phyloP scores from a whole-genome alignment of 37 sponge, comb jelly and placozoan genomes.

The Beroe ovata region DNA sequence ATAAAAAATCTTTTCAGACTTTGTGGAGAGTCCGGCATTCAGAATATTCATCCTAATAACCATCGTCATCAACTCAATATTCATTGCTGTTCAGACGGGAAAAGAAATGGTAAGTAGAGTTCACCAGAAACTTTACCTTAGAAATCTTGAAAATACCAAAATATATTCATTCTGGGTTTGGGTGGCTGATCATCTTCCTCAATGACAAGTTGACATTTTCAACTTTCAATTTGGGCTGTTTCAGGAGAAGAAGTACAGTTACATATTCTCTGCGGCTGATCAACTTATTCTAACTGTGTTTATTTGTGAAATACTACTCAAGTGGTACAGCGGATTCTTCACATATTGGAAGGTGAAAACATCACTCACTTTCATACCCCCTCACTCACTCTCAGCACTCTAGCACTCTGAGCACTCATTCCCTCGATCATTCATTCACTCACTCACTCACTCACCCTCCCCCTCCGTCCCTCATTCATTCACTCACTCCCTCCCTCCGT shows the following conservation, averaged over 20 bases:
- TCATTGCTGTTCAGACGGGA: slow-evolving; percentile 33
- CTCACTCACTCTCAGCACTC: too few relatives aligned
- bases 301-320: slow-evolving; percentile 64
- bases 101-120: slow-evolving; percentile 59
- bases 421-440: too few relatives aligned
- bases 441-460: too few relatives aligned
- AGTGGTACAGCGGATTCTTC: slow-evolving; percentile 67
- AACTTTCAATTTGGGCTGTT: too few relatives aligned
- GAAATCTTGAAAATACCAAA: too few relatives aligned
- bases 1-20: slow-evolving; percentile 11
- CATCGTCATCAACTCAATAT: slow-evolving; percentile 58
- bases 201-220: too few relatives aligned
- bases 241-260: slow-evolving; percentile 59
- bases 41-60: slow-evolving; percentile 24
- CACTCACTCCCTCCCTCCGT: neutral
- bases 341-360: slow-evolving; percentile 66
- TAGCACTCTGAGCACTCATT: too few relatives aligned
- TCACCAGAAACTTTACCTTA: too few relatives aligned
- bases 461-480: too few relatives aligned
- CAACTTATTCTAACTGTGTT: slow-evolving; percentile 38
- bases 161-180: too few relatives aligned
- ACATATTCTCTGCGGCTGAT: slow-evolving; percentile 63
- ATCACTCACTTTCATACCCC: too few relatives aligned
- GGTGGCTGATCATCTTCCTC: too few relatives aligned
- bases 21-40: slow-evolving; percentile 37